Conservation (phyloP, 1,140 invertebrate genomes). For the Trachymyrmex cornetzi region DNA sequence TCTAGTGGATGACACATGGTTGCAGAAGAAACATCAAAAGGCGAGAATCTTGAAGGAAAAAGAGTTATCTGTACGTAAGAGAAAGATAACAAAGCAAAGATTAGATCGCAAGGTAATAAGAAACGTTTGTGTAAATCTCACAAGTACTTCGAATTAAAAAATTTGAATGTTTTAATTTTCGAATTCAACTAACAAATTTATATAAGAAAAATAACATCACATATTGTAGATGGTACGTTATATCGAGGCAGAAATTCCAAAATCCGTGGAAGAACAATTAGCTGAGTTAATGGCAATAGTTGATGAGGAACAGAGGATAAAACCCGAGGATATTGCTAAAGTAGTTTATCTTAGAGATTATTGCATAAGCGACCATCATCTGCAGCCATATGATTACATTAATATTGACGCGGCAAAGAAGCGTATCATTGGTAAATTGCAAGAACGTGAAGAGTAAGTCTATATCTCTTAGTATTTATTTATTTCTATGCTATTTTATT, state of each 20-base stretch:
- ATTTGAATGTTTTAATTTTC: constrained; percentile 18
- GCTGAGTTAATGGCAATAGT: constrained; percentile 73
- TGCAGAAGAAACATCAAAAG: constrained; percentile 73
- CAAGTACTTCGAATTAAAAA: constrained; percentile 9
- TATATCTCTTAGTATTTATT: background rate
- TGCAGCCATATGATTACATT: constrained; percentile 84
- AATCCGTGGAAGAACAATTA: constrained; percentile 83
- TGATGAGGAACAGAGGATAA: constrained; percentile 71
- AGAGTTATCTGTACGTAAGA: background rate
- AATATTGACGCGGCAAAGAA: constrained; percentile 82
- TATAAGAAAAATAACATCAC: background rate
- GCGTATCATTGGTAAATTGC: constrained; percentile 71
- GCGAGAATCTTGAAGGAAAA: constrained; percentile 61
- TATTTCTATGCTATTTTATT: background rate
- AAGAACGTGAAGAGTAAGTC: constrained; percentile 76
- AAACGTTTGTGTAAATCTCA: constrained; percentile 4
- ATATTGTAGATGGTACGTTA: constrained; percentile 70
- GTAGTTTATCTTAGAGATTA: constrained; percentile 78
- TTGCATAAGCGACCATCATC: constrained; percentile 79
- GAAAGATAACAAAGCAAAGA: constrained; percentile 26
- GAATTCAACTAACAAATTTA: constrained; percentile 21
- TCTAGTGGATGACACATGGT: constrained; percentile 75
- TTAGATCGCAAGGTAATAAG: background rate
- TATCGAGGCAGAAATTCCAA: constrained; percentile 81
- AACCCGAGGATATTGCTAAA: constrained; percentile 74